Conservation (phyloP, 2,888 invertebrate species). For the Poecilobothrus nobilitatus region DNA sequence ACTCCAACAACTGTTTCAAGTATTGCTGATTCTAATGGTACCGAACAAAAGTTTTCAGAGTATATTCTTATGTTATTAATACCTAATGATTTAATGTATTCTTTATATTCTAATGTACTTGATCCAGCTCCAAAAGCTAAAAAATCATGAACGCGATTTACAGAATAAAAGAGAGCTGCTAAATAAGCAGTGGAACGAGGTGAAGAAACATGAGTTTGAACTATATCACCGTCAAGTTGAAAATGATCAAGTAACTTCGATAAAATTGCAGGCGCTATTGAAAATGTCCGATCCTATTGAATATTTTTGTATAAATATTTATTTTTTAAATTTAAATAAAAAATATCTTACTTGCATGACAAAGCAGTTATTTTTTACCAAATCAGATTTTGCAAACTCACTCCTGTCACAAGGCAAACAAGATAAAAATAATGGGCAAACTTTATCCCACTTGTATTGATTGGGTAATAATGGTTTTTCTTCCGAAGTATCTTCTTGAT, state of each 20-base stretch:
- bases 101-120: conserved; percentile 52
- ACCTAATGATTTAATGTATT: conserved; percentile 60
- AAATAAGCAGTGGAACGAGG: conserved; percentile 72
- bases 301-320: neutral
- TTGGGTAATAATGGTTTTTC: conserved; percentile 28
- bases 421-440: conserved; percentile 48
- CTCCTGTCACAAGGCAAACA: conserved; percentile 50
- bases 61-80: conserved; percentile 51
- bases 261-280: conserved; percentile 68
- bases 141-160: conserved; percentile 52
- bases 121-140: conserved; percentile 55
- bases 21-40: conserved; percentile 46
- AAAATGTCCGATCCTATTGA: conserved; percentile 66
- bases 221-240: conserved; percentile 61
- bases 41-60: conserved; percentile 47
- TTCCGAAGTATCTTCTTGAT: conserved; percentile 21
- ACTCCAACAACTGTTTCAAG: conserved; percentile 56
- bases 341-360: conserved; percentile 48
- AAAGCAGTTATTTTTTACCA: conserved; percentile 49
- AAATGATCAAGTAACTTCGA: conserved; percentile 55
- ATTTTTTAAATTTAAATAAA: neutral
- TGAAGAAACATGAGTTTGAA: conserved; percentile 71
- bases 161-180: conserved; percentile 55
- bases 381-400: conserved; percentile 48
- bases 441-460: conserved; percentile 41